Evolutionary conservation across 1,140 invertebrate genomes (phyloP).

Genomic region (Danaus melanippus): DNA sequence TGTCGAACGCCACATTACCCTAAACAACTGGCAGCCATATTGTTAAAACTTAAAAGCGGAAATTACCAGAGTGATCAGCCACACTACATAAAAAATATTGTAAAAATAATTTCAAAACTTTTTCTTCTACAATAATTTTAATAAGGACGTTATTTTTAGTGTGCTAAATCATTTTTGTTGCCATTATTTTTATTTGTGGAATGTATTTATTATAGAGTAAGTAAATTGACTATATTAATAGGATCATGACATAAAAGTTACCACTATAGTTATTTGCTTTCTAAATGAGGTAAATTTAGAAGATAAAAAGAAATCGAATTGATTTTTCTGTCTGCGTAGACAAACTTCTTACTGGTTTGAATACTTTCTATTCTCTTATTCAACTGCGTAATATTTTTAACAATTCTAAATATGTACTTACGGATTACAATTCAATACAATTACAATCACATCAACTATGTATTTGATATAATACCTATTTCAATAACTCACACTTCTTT

Average conservation of each 20-base stretch:
- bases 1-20: slow-evolving; percentile 72
- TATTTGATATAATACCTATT: too few relatives aligned
- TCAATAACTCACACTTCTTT: too few relatives aligned
- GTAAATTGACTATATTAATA: slow-evolving; percentile 23
- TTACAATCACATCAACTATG: too few relatives aligned
- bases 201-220: slow-evolving; percentile 18
- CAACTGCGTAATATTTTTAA: too few relatives aligned
- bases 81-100: slow-evolving; percentile 9
- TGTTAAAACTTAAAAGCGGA: slow-evolving; percentile 58
- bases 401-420: too few relatives aligned
- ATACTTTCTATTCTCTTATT: too few relatives aligned
- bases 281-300: background rate
- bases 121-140: background rate
- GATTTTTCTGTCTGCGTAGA: too few relatives aligned
- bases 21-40: slow-evolving; percentile 73
- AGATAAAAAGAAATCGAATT: background rate
- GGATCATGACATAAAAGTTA: slow-evolving; percentile 23
- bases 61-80: slow-evolving; percentile 26
- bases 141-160: too few relatives aligned
- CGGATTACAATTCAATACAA: too few relatives aligned
- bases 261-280: slow-evolving; percentile 1
- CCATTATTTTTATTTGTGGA: slow-evolving; percentile 4
- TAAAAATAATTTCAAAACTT: slow-evolving; percentile 6
- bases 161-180: background rate
- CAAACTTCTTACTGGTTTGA: too few relatives aligned